Evolutionary conservation across 2,113 vertebrate species (phyloP), one percentile per base, ranked within the genome.

Genomic region (Zapornia atra): DNA sequence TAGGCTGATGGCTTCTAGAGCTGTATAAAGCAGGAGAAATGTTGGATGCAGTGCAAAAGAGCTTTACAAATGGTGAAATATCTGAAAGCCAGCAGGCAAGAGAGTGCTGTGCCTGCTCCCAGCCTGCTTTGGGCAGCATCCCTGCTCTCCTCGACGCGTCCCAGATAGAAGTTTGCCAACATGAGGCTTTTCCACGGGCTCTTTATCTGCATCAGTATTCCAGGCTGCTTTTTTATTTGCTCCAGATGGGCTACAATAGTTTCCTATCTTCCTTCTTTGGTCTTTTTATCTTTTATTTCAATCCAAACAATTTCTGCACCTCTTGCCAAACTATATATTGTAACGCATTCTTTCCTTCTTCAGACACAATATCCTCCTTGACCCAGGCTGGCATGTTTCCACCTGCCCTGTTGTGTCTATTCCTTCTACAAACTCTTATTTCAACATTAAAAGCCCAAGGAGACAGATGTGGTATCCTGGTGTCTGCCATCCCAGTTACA

Each of bases 331-430:
- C 95, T 96, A 82, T 94, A 60, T 95, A 96, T 96, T 96, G 95
- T 78, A 66, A 83, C 64, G 78, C 97, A 98, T 98, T 98, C 98
- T 88, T 98, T 71, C 46, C 94, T 92, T 80, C 86, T 93, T 92
- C 96, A 98, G 97, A 97, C 97, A 97, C 97, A 97, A 96, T 98
- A 97, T 97, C 97, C 96, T 96, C 93, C 97, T 94, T 96, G 96
- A 95, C 82, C 96, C 94, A 82, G 21, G 75, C 82, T 98, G 98
- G 97, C 97, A 60, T 19, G 1, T 86, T 86, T 97, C 95, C 97
- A 95, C 94, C 92, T 79, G 60, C 79, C 95, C 96, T 96, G 97
- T 97, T 96, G 97, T 82, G 96, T 96, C 97, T 98, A n/a, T 80
- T 88, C 84, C 91, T 96, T 95, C 95, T 21, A 38, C 89, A 97